phyloP scores from a whole-genome alignment of 23 tunicate species.

The Aplidium turbinatum region DNA sequence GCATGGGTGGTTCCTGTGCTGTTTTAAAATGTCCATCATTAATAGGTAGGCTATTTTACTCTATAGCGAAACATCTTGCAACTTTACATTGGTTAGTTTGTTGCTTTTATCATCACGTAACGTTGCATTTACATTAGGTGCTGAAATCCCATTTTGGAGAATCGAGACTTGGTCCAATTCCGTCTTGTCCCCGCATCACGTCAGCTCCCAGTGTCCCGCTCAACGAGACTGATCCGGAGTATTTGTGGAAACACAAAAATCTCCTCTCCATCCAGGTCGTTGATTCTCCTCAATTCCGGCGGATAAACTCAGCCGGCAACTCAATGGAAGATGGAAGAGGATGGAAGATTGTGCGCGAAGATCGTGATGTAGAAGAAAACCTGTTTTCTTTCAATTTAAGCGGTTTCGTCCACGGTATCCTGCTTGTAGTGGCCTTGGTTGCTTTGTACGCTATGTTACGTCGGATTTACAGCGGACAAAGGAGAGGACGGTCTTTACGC shows the following conservation, averaged over 20 bases:
- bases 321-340: background rate
- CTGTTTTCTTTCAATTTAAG: background rate
- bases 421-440: conserved; percentile 36
- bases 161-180: conserved; percentile 20
- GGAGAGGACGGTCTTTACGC: conserved; percentile 56
- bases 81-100: background rate
- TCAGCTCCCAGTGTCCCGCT: conserved; percentile 32
- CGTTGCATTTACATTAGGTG: conserved; percentile 32
- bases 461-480: conserved; percentile 38
- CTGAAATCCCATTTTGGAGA: conserved; percentile 61
- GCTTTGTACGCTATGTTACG: conserved; percentile 14
- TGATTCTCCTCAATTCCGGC: conserved; percentile 6
- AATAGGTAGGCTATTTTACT: background rate
- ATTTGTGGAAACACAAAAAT: conserved; percentile 42
- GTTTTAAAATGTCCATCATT: no score
- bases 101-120: background rate
- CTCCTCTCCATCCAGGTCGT: conserved; percentile 25
- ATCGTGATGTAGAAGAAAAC: background rate
- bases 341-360: background rate
- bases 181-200: conserved; percentile 45
- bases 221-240: conserved; percentile 46
- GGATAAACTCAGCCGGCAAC: conserved; percentile 30
- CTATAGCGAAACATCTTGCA: background rate
- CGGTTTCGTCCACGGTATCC: conserved; percentile 22
- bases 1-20: no score